Base-by-base conservation (phyloP, 2,888 invertebrate species). In the Gisinianus flammeolus region DNA sequence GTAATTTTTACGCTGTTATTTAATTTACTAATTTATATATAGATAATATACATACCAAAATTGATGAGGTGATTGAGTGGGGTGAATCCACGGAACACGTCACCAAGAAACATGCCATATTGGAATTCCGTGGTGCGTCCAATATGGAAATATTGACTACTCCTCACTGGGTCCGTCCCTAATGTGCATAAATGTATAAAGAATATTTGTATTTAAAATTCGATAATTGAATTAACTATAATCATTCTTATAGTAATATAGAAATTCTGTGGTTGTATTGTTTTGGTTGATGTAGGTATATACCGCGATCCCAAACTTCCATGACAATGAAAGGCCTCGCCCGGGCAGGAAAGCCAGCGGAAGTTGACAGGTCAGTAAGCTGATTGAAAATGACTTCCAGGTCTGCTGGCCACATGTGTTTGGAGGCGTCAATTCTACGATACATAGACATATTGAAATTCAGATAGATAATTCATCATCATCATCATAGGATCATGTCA, bases 291-390 rank as follows among this genome's bases (percentile, higher is more conserved):
- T n/a, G n/a, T n/a, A n/a, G n/a, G n/a, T n/a, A n/a, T n/a, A 22
- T 58, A 81, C 90, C 92, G 22, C 91, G 88, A 85, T 93, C 93
- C 80, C 93, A 93, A 16, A 94, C 93, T 83, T 87, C 87, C 76
- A 86, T 85, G 74, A 80, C 82, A 56, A 87, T 83, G 76, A 86
- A 85, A 10, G 94, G 92, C 12, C 91, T 89, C 0, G 91, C 87
- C 12, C 90, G 90, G 0, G 88, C 85, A 0, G 90, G 87, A 86
- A 94, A 94, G 0, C 92, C 92, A 78, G 91, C 90, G 0, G 86
- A 10, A 92, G 86, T 81, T 6, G 85, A 83, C 5, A 88, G 81
- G 79, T 86, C 83, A 67, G 86, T 84, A 8, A 87, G 81, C 67
- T 90, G 88, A 31, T 88, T 88, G 85, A 91, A 92, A 82, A 95